phyloP scores from a whole-genome alignment of 2,797 vertebrate genomes.

The Schizopygopsis pylzovi region DNA sequence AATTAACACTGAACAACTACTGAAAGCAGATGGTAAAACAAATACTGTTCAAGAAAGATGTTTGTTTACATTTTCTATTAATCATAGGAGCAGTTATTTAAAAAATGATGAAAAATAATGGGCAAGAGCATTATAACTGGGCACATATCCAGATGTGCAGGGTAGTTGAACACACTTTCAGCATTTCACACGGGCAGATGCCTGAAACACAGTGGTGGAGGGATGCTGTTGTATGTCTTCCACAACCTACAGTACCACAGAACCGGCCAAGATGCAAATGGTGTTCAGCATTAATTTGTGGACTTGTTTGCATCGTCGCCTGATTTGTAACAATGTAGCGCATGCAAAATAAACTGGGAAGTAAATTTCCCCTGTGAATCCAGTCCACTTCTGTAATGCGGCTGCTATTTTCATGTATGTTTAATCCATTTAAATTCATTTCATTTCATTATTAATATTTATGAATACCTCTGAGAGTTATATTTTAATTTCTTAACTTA shows the following conservation, averaged over 20 bases:
- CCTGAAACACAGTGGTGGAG: neutral
- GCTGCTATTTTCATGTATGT: neutral
- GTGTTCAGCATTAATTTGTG: neutral
- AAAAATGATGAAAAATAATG: neutral
- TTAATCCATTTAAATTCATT: too few species aligned
- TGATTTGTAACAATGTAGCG: neutral
- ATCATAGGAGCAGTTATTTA: neutral
- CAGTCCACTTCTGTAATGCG: neutral
- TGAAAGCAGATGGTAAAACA: neutral
- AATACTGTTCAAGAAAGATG: slow-evolving; percentile 1
- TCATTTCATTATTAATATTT: too few species aligned
- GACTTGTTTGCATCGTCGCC: neutral
- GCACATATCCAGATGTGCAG: neutral
- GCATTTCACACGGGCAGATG: neutral
- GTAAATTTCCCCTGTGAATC: neutral
- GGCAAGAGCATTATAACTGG: neutral
- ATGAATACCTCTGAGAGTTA: neutral
- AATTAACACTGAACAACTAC: slow-evolving; percentile 1
- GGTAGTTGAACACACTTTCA: neutral
- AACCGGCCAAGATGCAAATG: neutral
- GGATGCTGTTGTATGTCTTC: neutral
- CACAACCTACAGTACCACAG: neutral
- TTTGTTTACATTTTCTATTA: slow-evolving; percentile 16
- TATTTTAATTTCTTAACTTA: slow-evolving; percentile 11
- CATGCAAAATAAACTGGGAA: neutral